These are phyloP conservation scores for Poecilia gillii DNA, from an alignment of 2,797 vertebrate genomes.

Conservation along the genomic window DNA sequence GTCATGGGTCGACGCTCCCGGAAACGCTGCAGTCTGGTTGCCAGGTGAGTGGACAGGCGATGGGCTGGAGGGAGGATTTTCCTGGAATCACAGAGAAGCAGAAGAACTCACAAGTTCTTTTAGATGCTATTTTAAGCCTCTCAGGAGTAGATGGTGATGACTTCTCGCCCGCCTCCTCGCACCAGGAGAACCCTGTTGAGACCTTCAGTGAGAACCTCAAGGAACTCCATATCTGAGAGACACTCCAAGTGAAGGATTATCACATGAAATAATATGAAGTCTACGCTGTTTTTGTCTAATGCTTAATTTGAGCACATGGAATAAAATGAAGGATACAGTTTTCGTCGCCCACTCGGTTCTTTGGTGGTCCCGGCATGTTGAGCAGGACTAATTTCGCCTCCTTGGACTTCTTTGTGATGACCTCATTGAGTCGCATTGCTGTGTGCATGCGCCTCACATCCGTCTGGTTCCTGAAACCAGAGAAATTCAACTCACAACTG, in stretches of 20 bases:
- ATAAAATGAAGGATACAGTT: slow-evolving; percentile 88
- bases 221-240: slow-evolving; percentile 95
- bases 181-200: slow-evolving; percentile 96
- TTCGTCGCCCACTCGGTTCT: slow-evolving; percentile 93
- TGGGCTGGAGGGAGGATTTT: slow-evolving; percentile 28
- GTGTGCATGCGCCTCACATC: slow-evolving; percentile 98
- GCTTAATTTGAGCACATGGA: background rate
- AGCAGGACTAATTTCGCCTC: slow-evolving; percentile 94
- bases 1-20: slow-evolving; percentile 19
- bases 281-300: background rate
- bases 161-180: slow-evolving; percentile 96
- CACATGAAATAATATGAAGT: background rate
- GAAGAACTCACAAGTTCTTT: slow-evolving; percentile 34
- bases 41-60: slow-evolving; percentile 42
- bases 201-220: slow-evolving; percentile 96
- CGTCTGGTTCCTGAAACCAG: slow-evolving; percentile 86
- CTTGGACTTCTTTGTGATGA: slow-evolving; percentile 93
- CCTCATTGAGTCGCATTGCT: slow-evolving; percentile 93
- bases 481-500: slow-evolving; percentile 4
- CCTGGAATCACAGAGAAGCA: slow-evolving; percentile 56
- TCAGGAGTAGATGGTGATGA: slow-evolving; percentile 99
- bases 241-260: slow-evolving; percentile 48
- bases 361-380: slow-evolving; percentile 97
- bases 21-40: slow-evolving; percentile 16
- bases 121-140: slow-evolving; percentile 36